These are phyloP conservation scores for Orthosia gothica DNA, from an alignment of 2,888 invertebrate species.

Conservation along the genomic window DNA sequence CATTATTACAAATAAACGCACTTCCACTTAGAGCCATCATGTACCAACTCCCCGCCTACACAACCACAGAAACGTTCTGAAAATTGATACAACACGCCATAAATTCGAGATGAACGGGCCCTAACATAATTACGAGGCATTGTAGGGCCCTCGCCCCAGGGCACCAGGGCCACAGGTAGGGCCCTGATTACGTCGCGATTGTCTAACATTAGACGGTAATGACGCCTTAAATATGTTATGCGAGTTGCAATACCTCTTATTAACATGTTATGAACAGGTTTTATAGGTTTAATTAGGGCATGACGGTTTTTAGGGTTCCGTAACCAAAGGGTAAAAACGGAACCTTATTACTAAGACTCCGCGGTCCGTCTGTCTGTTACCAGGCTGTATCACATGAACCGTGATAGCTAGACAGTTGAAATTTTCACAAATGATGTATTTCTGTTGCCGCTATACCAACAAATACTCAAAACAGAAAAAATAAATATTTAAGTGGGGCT, in stretches of 20 bases:
- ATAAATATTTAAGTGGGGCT: too few relatives aligned
- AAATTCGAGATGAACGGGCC: conserved; percentile 58
- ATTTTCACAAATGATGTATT: too few relatives aligned
- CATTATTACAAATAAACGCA: conserved; percentile 40
- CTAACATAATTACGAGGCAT: conserved; percentile 66
- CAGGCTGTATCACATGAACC: too few relatives aligned
- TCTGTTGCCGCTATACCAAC: too few relatives aligned
- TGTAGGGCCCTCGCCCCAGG: conserved; percentile 67
- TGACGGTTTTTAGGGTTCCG: too few relatives aligned
- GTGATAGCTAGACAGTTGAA: too few relatives aligned
- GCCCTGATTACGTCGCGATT: conserved; percentile 70
- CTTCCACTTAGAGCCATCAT: conserved; percentile 15
- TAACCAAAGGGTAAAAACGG: too few relatives aligned
- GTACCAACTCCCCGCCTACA: conserved; percentile 4
- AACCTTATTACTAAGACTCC: too few relatives aligned
- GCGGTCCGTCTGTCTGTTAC: too few relatives aligned
- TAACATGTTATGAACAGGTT: conserved; percentile 40
- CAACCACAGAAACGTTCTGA: conserved; percentile 57
- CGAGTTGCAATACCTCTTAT: conserved; percentile 44
- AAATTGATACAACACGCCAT: conserved; percentile 65
- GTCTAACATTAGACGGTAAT: conserved; percentile 63
- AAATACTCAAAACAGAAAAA: too few relatives aligned
- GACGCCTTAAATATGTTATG: conserved; percentile 48
- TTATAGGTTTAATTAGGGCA: conserved; percentile 38
- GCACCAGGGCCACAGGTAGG: conserved; percentile 61